Conservation (phyloP, 2,888 invertebrate genomes). For the Mythimna lalbum region DNA sequence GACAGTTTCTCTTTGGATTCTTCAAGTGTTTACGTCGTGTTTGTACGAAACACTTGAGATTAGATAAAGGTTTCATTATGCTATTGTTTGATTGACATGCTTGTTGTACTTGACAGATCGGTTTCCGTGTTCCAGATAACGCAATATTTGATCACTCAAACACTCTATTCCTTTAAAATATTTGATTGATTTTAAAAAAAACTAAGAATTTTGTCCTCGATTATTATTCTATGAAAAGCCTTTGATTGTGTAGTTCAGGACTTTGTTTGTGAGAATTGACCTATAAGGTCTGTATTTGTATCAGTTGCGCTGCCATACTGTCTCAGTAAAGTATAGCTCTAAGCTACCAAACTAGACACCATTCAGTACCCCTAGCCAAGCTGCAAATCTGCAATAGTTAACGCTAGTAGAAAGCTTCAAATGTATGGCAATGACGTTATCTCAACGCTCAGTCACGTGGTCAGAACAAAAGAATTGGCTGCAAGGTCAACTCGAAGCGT, state of each 20-base stretch:
- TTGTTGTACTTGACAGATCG: conserved; percentile 47
- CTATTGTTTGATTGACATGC: conserved; percentile 51
- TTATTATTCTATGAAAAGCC: background rate
- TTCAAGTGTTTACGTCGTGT: conserved; percentile 55
- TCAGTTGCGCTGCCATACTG: too few relatives aligned
- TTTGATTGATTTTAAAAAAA: background rate
- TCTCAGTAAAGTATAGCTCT: too few relatives aligned
- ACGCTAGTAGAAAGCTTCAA: too few relatives aligned
- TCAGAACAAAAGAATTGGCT: too few relatives aligned
- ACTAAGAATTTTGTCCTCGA: background rate
- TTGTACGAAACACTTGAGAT: conserved; percentile 53
- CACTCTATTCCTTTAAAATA: conserved; percentile 4
- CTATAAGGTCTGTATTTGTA: too few relatives aligned
- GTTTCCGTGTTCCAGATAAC: conserved; percentile 52
- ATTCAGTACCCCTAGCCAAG: too few relatives aligned
- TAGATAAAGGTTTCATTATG: conserved; percentile 52
- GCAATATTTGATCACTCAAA: background rate
- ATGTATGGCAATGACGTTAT: too few relatives aligned
- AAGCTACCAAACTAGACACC: too few relatives aligned
- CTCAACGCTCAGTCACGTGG: too few relatives aligned
- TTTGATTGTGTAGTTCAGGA: background rate
- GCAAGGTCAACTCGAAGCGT: too few relatives aligned
- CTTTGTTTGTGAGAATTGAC: too few relatives aligned
- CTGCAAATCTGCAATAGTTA: too few relatives aligned
- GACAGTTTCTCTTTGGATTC: conserved; percentile 30